phyloP scores from a whole-genome alignment of 1,140 invertebrate genomes.

The Carcinoscorpius rotundicauda region DNA sequence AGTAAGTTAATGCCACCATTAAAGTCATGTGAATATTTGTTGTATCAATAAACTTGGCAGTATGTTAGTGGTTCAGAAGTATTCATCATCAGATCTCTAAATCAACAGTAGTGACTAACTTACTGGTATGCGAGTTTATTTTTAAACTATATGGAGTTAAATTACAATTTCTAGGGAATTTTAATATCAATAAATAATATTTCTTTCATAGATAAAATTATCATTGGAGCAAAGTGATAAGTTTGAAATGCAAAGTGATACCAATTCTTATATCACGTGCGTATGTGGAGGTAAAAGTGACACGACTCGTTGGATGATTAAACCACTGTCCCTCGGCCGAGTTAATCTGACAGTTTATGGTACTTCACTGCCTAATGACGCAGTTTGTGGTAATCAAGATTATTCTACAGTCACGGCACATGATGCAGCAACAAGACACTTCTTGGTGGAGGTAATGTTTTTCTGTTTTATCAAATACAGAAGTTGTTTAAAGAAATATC shows the following conservation, averaged over 20 bases:
- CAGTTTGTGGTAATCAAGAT: constrained; percentile 4
- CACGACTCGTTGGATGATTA: constrained; percentile 38
- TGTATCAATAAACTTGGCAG: too few species aligned
- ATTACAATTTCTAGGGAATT: too few species aligned
- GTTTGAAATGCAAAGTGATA: constrained; percentile 32
- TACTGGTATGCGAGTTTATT: too few species aligned
- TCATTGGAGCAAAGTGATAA: constrained; percentile 34
- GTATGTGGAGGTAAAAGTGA: constrained; percentile 7
- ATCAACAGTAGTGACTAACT: too few species aligned
- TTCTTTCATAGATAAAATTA: constrained; percentile 4
- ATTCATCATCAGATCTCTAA: too few species aligned
- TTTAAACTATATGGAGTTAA: too few species aligned
- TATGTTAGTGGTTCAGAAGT: too few species aligned
- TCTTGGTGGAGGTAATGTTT: constrained; percentile 8
- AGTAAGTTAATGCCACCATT: too few species aligned
- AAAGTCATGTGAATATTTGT: too few species aligned
- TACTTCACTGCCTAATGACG: constrained; percentile 19
- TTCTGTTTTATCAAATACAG: too few species aligned
- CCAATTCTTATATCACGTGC: constrained; percentile 7
- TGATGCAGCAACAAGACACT: constrained; percentile 11
- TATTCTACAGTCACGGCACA: constrained; percentile 4
- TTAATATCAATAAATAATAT: too few species aligned
- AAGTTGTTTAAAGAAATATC: too few species aligned
- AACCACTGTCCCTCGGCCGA: constrained; percentile 39
- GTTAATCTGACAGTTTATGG: constrained; percentile 47